phyloP scores from a whole-genome alignment of 2,888 invertebrate species.

The Ectemnius continuus region DNA sequence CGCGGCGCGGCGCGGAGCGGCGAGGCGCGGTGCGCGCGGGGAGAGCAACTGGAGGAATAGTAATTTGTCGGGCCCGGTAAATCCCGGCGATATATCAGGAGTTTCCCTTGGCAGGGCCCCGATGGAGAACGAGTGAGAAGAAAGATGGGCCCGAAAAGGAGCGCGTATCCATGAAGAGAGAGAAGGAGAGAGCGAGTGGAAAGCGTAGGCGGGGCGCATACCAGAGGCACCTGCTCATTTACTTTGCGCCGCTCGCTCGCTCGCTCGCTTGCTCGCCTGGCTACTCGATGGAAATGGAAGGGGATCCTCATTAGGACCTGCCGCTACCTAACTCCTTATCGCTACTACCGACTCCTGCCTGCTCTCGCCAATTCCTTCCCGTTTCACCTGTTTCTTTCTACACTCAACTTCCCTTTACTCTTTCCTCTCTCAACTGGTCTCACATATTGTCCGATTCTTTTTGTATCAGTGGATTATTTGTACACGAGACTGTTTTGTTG shows the following conservation, averaged over 20 bases:
- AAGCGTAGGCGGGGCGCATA: constrained; percentile 75
- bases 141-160: constrained; percentile 9
- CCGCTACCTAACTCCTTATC: constrained; percentile 56
- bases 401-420: too few relatives aligned
- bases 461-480: too few relatives aligned
- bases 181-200: constrained; percentile 62
- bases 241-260: constrained; percentile 61
- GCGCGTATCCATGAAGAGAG: constrained; percentile 41
- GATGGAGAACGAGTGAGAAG: not conserved
- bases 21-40: not conserved
- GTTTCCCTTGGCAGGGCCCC: constrained; percentile 39
- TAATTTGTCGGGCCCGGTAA: constrained; percentile 51
- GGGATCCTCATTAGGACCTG: constrained; percentile 68
- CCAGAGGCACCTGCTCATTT: constrained; percentile 75
- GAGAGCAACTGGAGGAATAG: constrained; percentile 33
- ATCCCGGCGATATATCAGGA: constrained; percentile 48
- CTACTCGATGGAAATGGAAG: constrained; percentile 53
- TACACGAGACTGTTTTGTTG: too few relatives aligned
- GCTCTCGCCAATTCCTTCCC: not conserved
- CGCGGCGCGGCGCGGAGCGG: not conserved
- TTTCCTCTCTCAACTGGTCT: too few relatives aligned
- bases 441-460: too few relatives aligned
- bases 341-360: constrained; percentile 27
- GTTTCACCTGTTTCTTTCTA: not conserved
- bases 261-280: constrained; percentile 52